Evolutionary conservation across 2,113 vertebrate genomes (phyloP).

Genomic region (Microcebus griseorufus): DNA sequence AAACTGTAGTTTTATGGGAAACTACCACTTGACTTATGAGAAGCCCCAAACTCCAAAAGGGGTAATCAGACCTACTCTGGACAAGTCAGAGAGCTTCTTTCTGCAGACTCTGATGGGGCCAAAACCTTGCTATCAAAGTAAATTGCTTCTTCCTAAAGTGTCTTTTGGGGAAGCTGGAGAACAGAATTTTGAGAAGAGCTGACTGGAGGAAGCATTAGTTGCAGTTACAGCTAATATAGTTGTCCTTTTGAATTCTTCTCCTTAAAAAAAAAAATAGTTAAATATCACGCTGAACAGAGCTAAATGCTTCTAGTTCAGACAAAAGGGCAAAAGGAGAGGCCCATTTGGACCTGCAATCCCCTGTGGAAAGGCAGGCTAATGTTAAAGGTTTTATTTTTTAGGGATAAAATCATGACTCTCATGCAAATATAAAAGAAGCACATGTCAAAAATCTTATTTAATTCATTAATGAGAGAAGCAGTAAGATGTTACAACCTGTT

Average conservation of each 20-base stretch:
- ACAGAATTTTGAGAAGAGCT: slow-evolving; percentile 51
- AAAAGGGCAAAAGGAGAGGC: slow-evolving; percentile 18
- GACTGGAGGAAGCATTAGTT: slow-evolving; percentile 36
- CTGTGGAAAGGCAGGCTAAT: slow-evolving; percentile 1
- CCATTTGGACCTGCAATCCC: neutral
- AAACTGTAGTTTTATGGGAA: slow-evolving; percentile 35
- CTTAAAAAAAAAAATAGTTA: slow-evolving; percentile 32
- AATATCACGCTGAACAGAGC: slow-evolving; percentile 30
- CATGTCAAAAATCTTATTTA: slow-evolving; percentile 30
- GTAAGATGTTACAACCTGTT: slow-evolving; percentile 42
- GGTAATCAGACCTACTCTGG: neutral
- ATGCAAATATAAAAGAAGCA: slow-evolving; percentile 56
- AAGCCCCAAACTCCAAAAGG: neutral
- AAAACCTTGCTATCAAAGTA: slow-evolving; percentile 42
- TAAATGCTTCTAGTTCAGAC: slow-evolving; percentile 20
- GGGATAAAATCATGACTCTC: slow-evolving; percentile 33
- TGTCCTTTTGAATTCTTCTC: slow-evolving; percentile 33
- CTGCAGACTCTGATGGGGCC: slow-evolving; percentile 13
- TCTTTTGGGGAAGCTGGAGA: slow-evolving; percentile 42
- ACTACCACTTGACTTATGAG: neutral
- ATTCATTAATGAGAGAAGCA: slow-evolving; percentile 40
- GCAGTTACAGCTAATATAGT: slow-evolving; percentile 48
- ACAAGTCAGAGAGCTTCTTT: slow-evolving; percentile 46
- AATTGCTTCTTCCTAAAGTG: slow-evolving; percentile 59
- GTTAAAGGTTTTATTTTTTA: slow-evolving; percentile 40